Conservation (phyloP, 2,888 invertebrate species). For the Xanthorhoe spadicearia region DNA sequence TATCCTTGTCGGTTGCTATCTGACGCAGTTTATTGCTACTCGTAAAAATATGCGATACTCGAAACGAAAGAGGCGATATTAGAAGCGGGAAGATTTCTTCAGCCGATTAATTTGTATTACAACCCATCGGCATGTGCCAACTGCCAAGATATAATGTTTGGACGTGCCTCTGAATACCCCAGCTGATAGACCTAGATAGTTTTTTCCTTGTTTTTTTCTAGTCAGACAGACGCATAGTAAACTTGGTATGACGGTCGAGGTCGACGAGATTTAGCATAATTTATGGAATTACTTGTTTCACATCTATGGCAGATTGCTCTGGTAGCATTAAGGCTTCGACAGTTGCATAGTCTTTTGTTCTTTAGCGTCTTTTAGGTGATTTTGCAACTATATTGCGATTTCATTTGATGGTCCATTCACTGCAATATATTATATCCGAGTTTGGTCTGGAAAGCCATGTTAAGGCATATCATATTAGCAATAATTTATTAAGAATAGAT, state of each 20-base stretch:
- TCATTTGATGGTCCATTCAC: no score
- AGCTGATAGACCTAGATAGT: no score
- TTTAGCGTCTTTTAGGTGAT: no score
- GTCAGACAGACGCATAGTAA: background rate
- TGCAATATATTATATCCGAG: no score
- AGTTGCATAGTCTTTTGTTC: no score
- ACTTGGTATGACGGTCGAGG: background rate
- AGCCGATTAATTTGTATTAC: background rate
- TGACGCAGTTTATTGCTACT: slow-evolving; percentile 14
- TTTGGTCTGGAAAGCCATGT: no score
- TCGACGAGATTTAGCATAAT: background rate
- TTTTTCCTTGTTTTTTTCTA: background rate
- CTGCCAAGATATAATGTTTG: background rate
- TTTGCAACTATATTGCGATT: no score
- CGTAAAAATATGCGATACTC: slow-evolving; percentile 20
- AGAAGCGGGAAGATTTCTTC: slow-evolving; percentile 2
- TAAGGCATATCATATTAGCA: no score
- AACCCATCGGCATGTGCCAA: background rate
- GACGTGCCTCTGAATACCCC: background rate
- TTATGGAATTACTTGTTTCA: background rate
- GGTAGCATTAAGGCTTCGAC: background rate
- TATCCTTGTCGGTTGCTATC: slow-evolving; percentile 20
- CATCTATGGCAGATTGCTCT: background rate
- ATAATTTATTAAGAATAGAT: no score
- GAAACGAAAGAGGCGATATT: slow-evolving; percentile 6